Percentiles rank a stretch among this genome's conserved stretches.
Evolutionary conservation across 2,888 invertebrate genomes (phyloP).

Genomic region (Ectobius pallidus): DNA sequence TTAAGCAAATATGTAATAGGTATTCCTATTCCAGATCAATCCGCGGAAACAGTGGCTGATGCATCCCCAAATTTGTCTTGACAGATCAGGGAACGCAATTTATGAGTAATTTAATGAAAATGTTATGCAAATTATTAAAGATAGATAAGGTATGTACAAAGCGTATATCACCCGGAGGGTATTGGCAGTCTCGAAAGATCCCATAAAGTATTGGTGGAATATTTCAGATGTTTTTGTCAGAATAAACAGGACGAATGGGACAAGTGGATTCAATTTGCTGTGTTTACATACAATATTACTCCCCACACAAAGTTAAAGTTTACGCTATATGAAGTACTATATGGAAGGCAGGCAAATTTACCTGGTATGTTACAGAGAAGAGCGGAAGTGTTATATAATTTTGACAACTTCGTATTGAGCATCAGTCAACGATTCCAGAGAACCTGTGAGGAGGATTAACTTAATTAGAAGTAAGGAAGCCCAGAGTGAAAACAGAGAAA

Average conservation of each 20-base stretch:
- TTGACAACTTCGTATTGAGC: background rate
- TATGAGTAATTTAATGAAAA: conserved; percentile 36
- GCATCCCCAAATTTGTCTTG: conserved; percentile 18
- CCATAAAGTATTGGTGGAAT: background rate
- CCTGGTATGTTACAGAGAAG: background rate
- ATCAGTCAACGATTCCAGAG: background rate
- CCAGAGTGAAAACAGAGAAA: background rate
- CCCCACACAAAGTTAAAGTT: background rate
- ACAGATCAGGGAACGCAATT: conserved; percentile 38
- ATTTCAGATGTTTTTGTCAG: background rate
- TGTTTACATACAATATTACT: too few species aligned
- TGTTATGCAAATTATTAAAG: conserved; percentile 33
- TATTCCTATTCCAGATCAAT: background rate
- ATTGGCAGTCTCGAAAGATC: conserved; percentile 19
- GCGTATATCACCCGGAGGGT: conserved; percentile 39
- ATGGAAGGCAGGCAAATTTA: conserved; percentile 6
- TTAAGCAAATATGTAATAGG: too few species aligned
- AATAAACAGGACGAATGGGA: background rate
- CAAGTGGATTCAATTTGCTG: too few species aligned
- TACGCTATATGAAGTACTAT: conserved; percentile 14
- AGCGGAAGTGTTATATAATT: background rate
- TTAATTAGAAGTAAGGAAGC: background rate
- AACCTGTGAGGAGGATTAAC: background rate
- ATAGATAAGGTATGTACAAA: conserved; percentile 37
- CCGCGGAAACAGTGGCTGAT: conserved; percentile 26